Percentiles rank a stretch among this genome's conserved stretches.
Evolutionary conservation across 2,113 vertebrate species (phyloP).

Genomic region (Cyanocitta stelleri): DNA sequence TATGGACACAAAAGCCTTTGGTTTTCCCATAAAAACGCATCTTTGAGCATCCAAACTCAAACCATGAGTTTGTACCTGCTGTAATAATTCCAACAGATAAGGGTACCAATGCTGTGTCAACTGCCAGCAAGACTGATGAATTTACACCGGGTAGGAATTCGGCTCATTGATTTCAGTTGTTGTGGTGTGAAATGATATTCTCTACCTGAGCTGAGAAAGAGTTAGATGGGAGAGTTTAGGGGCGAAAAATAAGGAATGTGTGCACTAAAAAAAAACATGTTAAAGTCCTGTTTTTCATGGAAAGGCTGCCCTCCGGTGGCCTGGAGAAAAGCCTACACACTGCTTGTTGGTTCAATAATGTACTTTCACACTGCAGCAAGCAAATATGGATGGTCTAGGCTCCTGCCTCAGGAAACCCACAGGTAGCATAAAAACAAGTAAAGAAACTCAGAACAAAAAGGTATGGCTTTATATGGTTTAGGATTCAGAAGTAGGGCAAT

Average conservation of each 20-base stretch:
- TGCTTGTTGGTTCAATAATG: neutral
- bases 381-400: neutral
- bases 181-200: neutral
- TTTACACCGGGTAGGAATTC: neutral
- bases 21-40: neutral
- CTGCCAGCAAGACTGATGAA: neutral
- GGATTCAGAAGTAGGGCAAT: neutral
- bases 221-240: neutral
- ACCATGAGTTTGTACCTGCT: neutral
- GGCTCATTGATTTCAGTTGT: neutral
- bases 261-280: neutral
- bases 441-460: neutral
- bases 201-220: neutral
- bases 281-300: neutral
- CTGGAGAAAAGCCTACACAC: neutral
- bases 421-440: neutral
- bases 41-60: neutral
- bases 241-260: accelerated
- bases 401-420: neutral
- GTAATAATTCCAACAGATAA: neutral
- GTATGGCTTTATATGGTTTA: neutral
- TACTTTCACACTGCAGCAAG: neutral
- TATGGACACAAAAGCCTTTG: neutral
- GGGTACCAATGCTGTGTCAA: neutral
- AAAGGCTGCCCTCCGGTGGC: conserved; percentile 54